Base-by-base conservation (phyloP, 2,888 invertebrate species). In the Pollenia labialis region DNA sequence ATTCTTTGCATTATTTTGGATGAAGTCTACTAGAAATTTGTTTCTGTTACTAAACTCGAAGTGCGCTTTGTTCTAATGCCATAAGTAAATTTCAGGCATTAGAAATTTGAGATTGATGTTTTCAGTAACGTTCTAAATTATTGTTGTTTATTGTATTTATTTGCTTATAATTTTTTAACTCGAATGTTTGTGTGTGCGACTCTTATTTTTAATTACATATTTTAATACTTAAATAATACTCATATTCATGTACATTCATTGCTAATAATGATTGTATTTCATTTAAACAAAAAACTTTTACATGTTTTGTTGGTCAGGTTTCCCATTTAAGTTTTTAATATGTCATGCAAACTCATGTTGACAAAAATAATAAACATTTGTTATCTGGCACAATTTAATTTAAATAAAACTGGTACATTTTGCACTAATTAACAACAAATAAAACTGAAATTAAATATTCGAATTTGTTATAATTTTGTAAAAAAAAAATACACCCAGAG, bases 201-300 rank as follows among this genome's bases (percentile, higher is more conserved):
- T 68, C 68, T 50, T 68, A 79, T 50, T 62, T 75, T 54, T 76
- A 58, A 58, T 69, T 50, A 69, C 40, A 58, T 16, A 68, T 68
- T 77, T 68, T 12, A 68, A 40, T 68, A 48, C n/a, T 50, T 48
- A 77, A 68, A 12, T 56, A 48, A 66, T 56, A 18, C n/a, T 56
- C 7, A 9, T 12, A 58, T 79, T 52, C 10, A n/a, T 64, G 62
- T 50, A 32, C 32, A 32, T 32, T 32, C 32, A 42, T 40, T 2
- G 2, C 46, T 48, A 68, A 46, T 75, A 32, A 16, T 56, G 16
- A 46, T 54, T 44, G n/a, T 8, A 18, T 23, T 46, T 48, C 40
- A 48, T 56, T 44, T 14, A 48, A 50, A 16, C 7, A 62, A 64
- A 66, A 11, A 46, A 66, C 7, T 44, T 56, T 77, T 44, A 46